Evolutionary conservation across 37 sponge, comb jelly and placozoan species (phyloP), one percentile per base, ranked within the genome.

Genomic region (Petrosia ficiformis): DNA sequence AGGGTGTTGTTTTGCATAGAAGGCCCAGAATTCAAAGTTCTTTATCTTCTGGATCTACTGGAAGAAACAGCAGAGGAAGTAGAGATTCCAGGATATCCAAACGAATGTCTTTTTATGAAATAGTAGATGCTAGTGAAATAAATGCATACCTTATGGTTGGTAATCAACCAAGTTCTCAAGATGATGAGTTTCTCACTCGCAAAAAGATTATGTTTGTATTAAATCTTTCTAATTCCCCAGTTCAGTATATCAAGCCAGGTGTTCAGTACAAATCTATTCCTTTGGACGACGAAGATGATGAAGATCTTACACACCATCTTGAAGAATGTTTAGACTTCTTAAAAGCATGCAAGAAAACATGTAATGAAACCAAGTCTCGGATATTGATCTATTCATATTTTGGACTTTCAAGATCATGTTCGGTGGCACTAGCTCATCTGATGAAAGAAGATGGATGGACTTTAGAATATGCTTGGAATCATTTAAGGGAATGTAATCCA

Each of bases 341-440:
- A 56, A 25, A 80, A 58, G 80, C 31, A 70, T 81, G 72, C 14
- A 67, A 41, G 43, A 35, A 26, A 39, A 56, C 75, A 26, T 31
- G 65, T 24, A 37, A 38, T n/a, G 33, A 34, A 4, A 34, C 41
- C 44, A 32, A 37, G n/a, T 22, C 48, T 2, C 30, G 41, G 39
- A 82, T 85, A 48, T 67, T 90, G 35, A 82, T 90, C 0, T 82
- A 90, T 40, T 90, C 83, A 30, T 77, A 90, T 68, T 85, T 84
- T 59, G 91, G 91, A 1, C 67, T 90, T 22, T 85, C 86, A 0
- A 54, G 91, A 42, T 77, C 79, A 30, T 71, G 75, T 30, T 67
- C 91, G 14, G 60, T 84, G n/a, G 72, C 74, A 3, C 69, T 90
- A 19, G 91, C 86, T 2, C 85, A 90, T 36, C 59, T 90, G 26